Base-by-base conservation (phyloP, 2,888 invertebrate species). In the Meiosimyza platycephala region DNA sequence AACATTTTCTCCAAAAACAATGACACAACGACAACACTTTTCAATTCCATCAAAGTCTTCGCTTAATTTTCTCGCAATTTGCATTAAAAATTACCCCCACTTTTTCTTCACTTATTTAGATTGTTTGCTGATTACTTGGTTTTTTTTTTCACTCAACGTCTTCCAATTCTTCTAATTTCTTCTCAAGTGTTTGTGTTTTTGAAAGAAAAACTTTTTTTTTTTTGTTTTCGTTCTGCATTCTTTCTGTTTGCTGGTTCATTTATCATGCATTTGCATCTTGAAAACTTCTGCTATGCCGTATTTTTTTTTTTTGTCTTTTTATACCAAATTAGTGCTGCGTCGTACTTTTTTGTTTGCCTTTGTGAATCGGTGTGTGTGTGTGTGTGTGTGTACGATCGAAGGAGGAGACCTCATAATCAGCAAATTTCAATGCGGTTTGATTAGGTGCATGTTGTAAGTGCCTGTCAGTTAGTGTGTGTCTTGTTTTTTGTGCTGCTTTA, bases 241-340 rank as follows among this genome's bases (percentile, higher is more conserved):
- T 72, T 72, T 71, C 65, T 65, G 52, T 72, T 72, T 66, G 72
- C 59, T 66, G 72, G 66, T 72, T 72, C 65, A 72, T 72, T 72
- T 66, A 66, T 65, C 72, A 72, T 51, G 65, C 65, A 66, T 66
- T 72, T 66, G 54, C 33, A 57, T 33, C 16, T 65, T 55, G 13
- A 64, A 47, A 54, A 57, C 28, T 64, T 47, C 64, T 64, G 18
- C n/a, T 54, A 15, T 59, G 22, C 28, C 33, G 51, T 1, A 11
- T 40, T 18, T 55, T n/a, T 18, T 16, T 28, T 13, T 40, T 40
- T 40, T 40, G 9, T 16, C 59, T 13, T 40, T 40, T 40, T 40
- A 6, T 40, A 9, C 40, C 40, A 22, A 57, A 28, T 57, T 13
- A 57, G 28, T 28, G 15, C 22, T 22, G 22, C 28, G 57, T 57